A percentile compares a stretch with the other conserved stretches of the same genome.
Evolutionary conservation across 2,797 vertebrate species (phyloP).

Genomic region (Melopsittacus undulatus): DNA sequence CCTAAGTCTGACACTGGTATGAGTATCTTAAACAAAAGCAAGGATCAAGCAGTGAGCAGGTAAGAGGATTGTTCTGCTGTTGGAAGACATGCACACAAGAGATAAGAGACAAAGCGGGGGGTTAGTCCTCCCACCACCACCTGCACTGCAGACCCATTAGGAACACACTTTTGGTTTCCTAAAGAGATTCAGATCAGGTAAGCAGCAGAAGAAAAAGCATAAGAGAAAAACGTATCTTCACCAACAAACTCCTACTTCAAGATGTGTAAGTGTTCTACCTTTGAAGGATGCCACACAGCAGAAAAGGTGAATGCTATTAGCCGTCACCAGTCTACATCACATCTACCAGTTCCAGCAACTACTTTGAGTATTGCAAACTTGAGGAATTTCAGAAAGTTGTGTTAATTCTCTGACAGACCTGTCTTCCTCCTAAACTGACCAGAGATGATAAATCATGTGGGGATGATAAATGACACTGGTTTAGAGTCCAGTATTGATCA

Average conservation of each 20-base stretch:
- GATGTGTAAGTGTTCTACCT: not conserved
- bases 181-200: not conserved
- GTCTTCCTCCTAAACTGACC: not conserved
- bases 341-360: not conserved
- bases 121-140: not conserved
- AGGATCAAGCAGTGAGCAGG: not conserved
- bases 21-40: not conserved
- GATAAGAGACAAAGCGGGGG: no score
- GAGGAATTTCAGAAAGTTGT: not conserved
- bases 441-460: not conserved
- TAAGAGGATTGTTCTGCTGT: not conserved
- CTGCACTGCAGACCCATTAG: not conserved
- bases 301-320: rapidly evolving
- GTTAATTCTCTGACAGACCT: not conserved
- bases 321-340: not conserved
- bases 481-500: not conserved
- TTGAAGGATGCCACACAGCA: not conserved
- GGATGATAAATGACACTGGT: not conserved
- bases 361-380: not conserved
- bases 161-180: not conserved
- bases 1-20: not conserved
- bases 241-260: not conserved
- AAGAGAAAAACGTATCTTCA: not conserved
- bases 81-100: not conserved
- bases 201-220: not conserved